Conservation (phyloP, 2,888 invertebrate species). For the Ormyrus pomaceus region DNA sequence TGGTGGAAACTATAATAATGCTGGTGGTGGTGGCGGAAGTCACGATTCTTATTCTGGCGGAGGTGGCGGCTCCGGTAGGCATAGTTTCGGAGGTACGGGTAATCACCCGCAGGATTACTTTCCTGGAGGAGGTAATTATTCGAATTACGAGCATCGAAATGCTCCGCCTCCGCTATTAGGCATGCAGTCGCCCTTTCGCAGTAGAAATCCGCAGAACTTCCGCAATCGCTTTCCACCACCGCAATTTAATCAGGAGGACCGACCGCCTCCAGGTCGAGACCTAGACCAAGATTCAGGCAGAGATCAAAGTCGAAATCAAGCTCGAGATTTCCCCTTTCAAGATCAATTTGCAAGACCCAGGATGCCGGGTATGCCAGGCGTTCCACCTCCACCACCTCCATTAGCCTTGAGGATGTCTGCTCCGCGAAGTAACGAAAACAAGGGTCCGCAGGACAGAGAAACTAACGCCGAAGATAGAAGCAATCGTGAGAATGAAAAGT, state of each 20-base stretch:
- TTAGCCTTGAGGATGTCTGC: constrained; percentile 39
- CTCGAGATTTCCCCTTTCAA: background rate
- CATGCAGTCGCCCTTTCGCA: constrained; percentile 66
- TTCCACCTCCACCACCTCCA: constrained; percentile 51
- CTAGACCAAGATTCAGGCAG: too few relatives aligned
- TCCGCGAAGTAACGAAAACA: constrained; percentile 10
- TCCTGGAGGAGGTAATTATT: constrained; percentile 66
- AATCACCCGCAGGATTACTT: constrained; percentile 61
- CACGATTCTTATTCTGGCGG: constrained; percentile 73
- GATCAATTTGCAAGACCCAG: constrained; percentile 41
- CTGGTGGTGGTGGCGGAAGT: constrained; percentile 73
- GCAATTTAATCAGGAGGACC: constrained; percentile 42
- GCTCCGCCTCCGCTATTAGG: constrained; percentile 57
- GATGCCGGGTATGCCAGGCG: constrained; percentile 14
- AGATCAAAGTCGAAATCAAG: too few relatives aligned
- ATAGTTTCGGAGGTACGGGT: constrained; percentile 70
- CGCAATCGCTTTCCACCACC: constrained; percentile 60
- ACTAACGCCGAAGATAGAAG: background rate
- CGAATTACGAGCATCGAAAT: constrained; percentile 68
- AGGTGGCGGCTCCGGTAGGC: constrained; percentile 62
- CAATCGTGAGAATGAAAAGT: constrained; percentile 2
- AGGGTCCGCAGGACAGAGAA: constrained; percentile 5
- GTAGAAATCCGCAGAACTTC: constrained; percentile 69
- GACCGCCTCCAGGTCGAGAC: background rate
- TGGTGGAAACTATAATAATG: constrained; percentile 75